Evolutionary conservation across 2,797 vertebrate species (phyloP).

Genomic region (Manis javanica): DNA sequence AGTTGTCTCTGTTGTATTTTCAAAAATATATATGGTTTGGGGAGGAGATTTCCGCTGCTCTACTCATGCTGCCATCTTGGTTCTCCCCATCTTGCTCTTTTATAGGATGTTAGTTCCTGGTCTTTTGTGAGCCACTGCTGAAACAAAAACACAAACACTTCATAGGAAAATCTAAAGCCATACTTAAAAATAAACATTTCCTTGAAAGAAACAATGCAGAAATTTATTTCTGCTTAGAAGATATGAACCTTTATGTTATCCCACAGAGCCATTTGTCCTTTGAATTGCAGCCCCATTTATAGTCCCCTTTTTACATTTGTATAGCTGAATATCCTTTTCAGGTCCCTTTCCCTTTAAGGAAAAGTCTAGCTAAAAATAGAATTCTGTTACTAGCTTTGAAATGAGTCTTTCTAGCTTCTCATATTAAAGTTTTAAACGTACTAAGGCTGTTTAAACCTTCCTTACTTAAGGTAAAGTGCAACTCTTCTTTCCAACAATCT

Average conservation of each 20-base stretch:
- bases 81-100: not conserved
- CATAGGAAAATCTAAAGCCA: not conserved
- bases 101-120: constrained; percentile 38
- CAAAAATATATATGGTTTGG: too few species aligned
- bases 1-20: too few species aligned
- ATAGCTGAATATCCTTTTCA: not conserved
- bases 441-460: not conserved
- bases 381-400: constrained; percentile 33
- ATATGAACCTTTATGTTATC: constrained; percentile 22
- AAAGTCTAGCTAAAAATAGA: constrained; percentile 42
- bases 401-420: constrained; percentile 31
- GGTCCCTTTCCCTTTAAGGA: constrained; percentile 1
- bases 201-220: constrained; percentile 38
- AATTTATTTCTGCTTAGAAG: not conserved
- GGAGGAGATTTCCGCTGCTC: too few species aligned
- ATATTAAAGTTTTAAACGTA: constrained; percentile 47
- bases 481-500: not conserved
- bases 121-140: constrained; percentile 50
- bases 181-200: constrained; percentile 21
- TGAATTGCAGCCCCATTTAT: constrained; percentile 13
- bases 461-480: constrained; percentile 25
- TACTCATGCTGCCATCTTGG: too few species aligned
- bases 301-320: constrained; percentile 38
- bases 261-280: constrained; percentile 1
- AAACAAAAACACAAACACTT: not conserved